A percentile compares a stretch with the other conserved stretches of the same genome.
phyloP scores from a whole-genome alignment of 2,113 vertebrate genomes.

The Halcyon senegalensis region DNA sequence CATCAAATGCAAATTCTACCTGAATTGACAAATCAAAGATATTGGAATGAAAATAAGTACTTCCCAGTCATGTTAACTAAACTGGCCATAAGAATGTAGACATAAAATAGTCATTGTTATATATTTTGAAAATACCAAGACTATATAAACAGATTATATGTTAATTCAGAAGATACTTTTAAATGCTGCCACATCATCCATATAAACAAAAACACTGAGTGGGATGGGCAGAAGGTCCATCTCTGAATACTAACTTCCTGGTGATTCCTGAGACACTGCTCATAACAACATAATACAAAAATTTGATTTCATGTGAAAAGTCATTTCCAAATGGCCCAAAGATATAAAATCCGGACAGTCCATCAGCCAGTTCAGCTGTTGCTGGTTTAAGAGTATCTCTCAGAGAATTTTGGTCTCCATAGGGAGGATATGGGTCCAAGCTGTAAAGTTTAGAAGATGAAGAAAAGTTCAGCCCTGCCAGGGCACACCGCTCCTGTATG shows the following conservation, averaged over 20 bases:
- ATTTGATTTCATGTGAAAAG: not conserved
- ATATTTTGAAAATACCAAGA: not conserved
- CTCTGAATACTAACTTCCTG: not conserved
- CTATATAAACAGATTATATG: not conserved
- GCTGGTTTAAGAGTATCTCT: not conserved
- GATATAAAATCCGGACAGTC: not conserved
- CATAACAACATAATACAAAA: not conserved
- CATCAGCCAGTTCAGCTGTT: not conserved
- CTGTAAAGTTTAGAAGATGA: not conserved
- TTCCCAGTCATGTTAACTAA: not conserved
- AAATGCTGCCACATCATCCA: not conserved
- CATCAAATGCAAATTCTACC: not conserved
- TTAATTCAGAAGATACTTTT: not conserved
- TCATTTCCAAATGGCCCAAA: not conserved
- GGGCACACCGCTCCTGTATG: not conserved
- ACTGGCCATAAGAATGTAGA: rapidly evolving
- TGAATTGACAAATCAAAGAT: not conserved
- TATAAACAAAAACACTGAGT: not conserved
- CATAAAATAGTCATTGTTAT: rapidly evolving
- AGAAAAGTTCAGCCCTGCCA: not conserved
- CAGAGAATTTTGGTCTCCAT: not conserved
- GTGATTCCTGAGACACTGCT: not conserved
- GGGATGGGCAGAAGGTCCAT: rapidly evolving
- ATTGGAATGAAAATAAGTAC: not conserved
- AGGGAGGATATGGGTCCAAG: not conserved